Base-by-base conservation (phyloP, 2,888 invertebrate species). In the Orthosia gracilis region DNA sequence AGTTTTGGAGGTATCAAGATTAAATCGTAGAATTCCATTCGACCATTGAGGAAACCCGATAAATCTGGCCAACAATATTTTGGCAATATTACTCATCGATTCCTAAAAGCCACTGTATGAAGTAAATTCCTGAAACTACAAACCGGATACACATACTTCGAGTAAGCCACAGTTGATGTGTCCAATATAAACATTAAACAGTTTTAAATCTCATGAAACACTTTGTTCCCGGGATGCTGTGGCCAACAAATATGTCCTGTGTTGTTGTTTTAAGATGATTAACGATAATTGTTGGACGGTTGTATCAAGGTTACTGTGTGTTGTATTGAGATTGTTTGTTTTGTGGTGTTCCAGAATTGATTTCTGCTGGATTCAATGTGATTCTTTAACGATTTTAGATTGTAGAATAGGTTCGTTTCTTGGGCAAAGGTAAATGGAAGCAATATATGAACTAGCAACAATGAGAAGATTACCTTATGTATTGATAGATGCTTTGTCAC, bases 231-330 rank as follows among this genome's bases (percentile, higher is more conserved):
- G 64, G 67, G 79, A 82, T 80, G 81, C 57, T 66, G 67, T 55
- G 21, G 17, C 31, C 80, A 82, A 80, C 77, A 86, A 82, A 73
- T 77, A 65, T 73, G 83, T 78, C 80, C 59, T 71, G 84, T 63
- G 58, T 65, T 91, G 90, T 89, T 90, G 85, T 88, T 90, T 78
- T 87, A 85, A 68, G 64, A 85, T 91, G 91, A 91, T 91, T 81
- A 85, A 91, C 89, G 91, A 86, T 91, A 88, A 91, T 90, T 78
- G 87, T 80, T 58, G 7, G 11, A 21, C 18, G 49, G 63, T 63
- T 76, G 50, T 70, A 57, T 83, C 64, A 68, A 75, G 74, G 79
- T 66, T 50, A 17, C 21, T 78, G 64, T 66, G 52, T 47, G 54
- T 76, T 78, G 57, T 57, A 76, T 78, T 57, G 67, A 72, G 64